Percentiles rank a stretch among this genome's conserved stretches.
Conservation (phyloP, 2,797 vertebrate genomes). For the Mormyrops boulengeri region DNA sequence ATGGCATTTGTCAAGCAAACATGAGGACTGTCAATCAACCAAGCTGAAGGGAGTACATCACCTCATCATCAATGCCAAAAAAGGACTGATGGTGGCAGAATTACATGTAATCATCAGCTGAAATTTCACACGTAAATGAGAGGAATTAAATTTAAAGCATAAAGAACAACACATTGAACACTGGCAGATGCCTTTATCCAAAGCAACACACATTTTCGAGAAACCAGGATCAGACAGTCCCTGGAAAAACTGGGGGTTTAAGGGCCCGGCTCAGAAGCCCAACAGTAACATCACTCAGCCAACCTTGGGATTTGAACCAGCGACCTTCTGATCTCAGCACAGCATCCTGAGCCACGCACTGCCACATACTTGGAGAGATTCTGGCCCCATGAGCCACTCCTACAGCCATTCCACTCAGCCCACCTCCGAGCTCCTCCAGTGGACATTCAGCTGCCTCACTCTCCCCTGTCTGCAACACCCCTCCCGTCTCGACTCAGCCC, state of each 20-base stretch:
- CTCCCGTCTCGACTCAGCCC: neutral
- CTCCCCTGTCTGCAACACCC: neutral
- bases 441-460: neutral
- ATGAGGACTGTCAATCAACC: neutral
- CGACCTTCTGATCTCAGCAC: neutral
- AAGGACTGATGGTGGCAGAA: neutral
- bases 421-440: neutral
- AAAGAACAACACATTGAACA: neutral
- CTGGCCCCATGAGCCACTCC: neutral
- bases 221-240: neutral
- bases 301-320: neutral
- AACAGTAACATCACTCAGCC: neutral
- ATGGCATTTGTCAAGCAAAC: neutral
- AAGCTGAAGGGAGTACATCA: neutral
- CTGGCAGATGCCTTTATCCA: neutral
- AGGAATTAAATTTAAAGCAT: neutral
- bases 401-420: neutral
- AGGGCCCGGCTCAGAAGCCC: neutral
- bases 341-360: neutral
- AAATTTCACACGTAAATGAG: neutral
- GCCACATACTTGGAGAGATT: neutral
- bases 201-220: neutral
- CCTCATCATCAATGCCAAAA: neutral
- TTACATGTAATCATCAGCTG: neutral
- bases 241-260: neutral